Evolutionary conservation across 92 coral and sea anemone genomes (phyloP).

Genomic region (Bergia sp.): DNA sequence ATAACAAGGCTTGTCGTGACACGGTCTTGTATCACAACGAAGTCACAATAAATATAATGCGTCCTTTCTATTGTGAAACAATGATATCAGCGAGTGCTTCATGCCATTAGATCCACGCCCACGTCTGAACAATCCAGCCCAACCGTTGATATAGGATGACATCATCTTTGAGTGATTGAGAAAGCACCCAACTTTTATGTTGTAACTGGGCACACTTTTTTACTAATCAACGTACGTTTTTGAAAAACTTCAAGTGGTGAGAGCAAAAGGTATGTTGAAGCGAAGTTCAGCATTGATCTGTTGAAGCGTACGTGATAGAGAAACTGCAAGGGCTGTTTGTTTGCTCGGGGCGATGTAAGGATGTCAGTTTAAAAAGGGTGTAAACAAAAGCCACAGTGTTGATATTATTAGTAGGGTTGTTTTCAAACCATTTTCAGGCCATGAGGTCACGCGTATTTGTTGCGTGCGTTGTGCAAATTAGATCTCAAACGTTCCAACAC

Average conservation of each 20-base stretch:
- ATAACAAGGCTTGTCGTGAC: not conserved
- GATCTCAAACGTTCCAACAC: not conserved
- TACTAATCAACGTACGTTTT: not conserved
- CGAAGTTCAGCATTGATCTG: not conserved
- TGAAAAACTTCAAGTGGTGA: not conserved
- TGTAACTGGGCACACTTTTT: not conserved
- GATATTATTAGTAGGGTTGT: slow-evolving; percentile 19
- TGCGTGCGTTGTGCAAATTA: not conserved
- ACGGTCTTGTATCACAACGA: not conserved
- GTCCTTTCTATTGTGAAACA: slow-evolving; percentile 8
- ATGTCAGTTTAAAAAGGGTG: slow-evolving; percentile 33
- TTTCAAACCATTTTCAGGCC: slow-evolving; percentile 11
- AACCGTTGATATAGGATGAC: slow-evolving; percentile 28
- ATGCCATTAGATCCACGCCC: slow-evolving; percentile 19
- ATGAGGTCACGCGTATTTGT: slow-evolving; percentile 39
- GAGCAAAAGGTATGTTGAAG: slow-evolving; percentile 9
- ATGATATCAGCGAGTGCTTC: slow-evolving; percentile 4
- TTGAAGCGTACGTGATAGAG: slow-evolving; percentile 27
- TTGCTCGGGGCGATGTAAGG: slow-evolving; percentile 42
- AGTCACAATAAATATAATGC: slow-evolving; percentile 9
- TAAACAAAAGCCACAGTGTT: slow-evolving; percentile 41
- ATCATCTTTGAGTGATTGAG: slow-evolving; percentile 11
- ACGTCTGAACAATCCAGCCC: slow-evolving; percentile 9
- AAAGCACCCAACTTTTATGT: not conserved
- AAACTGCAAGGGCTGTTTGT: not conserved